Evolutionary conservation across 2,113 vertebrate species (phyloP), one percentile per base, ranked within the genome.

Genomic region (Butorides virescens): DNA sequence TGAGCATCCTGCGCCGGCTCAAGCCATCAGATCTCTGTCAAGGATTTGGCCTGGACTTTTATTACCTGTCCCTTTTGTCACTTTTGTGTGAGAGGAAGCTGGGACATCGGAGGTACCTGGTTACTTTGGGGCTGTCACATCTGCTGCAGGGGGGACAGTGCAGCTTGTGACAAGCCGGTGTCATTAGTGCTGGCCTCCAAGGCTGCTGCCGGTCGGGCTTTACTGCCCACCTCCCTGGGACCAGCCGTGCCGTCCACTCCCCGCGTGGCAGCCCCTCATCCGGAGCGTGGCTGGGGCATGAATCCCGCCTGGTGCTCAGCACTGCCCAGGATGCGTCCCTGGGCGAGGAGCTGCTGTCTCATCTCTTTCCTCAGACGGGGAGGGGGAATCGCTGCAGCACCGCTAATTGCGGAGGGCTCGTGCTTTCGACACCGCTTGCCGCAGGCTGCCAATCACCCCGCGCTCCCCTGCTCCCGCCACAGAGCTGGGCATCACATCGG

Each of bases 51-150:
- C 62, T 30, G 50, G 62, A 50, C 36, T 93, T 95, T 34, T 88
- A 92, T 85, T 93, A 80, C 73, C 91, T 93, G 84, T 96, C 77
- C 70, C 62, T 37, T 66, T 79, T 93, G 89, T 95, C 92, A 91
- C 92, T 95, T 93, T 23, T 32, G 70, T 49, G 37, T 66, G 75
- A 93, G 75, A 95, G 27, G 68, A 86, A 93, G 56, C 17, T 1
- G 73, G 61, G 56, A 71, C 76, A 3, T 72, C 44, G 87, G 32
- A 53, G 77, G 58, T 86, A 93, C 85, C 86, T 85, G 72, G 59
- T 95, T 86, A 36, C 70, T 85, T 79, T 14, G 70, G 70, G 83
- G 67, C 92, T 97, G 97, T 96, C 96, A 95, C 58, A 15, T 89
- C 56, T 94, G 83, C 87, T 87, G 92, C 91, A 87, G 89, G 89